These are phyloP conservation scores for Tarsius wallacei DNA, from an alignment of 2,797 vertebrate species.

Conservation along the genomic window DNA sequence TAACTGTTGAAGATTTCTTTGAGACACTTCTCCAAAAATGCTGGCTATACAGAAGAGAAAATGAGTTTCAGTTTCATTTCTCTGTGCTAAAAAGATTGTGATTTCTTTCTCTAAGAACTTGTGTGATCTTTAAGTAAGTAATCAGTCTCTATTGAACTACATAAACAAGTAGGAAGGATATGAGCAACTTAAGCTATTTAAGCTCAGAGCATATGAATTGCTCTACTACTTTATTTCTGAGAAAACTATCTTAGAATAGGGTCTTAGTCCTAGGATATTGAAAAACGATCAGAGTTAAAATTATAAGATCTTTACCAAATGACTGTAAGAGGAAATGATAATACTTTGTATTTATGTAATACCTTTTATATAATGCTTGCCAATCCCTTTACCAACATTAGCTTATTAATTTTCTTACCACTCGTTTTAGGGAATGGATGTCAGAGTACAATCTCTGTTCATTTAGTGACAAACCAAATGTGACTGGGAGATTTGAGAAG, in stretches of 20 bases:
- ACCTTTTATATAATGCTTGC: conserved; percentile 47
- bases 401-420: conserved; percentile 70
- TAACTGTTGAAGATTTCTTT: conserved; percentile 72
- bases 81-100: conserved; percentile 78
- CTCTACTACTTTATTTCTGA: conserved; percentile 66
- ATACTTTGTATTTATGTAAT: conserved; percentile 32
- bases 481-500: conserved; percentile 55
- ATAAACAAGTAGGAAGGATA: conserved; percentile 82
- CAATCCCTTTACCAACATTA: conserved; percentile 48
- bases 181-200: conserved; percentile 72
- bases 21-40: conserved; percentile 74
- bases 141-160: conserved; percentile 81
- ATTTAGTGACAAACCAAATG: conserved; percentile 51
- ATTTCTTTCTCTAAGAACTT: conserved; percentile 77
- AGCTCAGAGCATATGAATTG: conserved; percentile 62
- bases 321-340: conserved; percentile 59
- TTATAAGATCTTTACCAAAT: conserved; percentile 17
- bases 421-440: conserved; percentile 50
- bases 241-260: conserved; percentile 68
- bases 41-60: conserved; percentile 68
- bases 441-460: conserved; percentile 27
- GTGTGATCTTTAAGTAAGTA: conserved; percentile 69
- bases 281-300: conserved; percentile 61
- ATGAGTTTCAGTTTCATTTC: conserved; percentile 79
- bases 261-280: conserved; percentile 38